phyloP scores from a whole-genome alignment of 2,888 invertebrate genomes.

The Poecilobothrus nobilitatus region DNA sequence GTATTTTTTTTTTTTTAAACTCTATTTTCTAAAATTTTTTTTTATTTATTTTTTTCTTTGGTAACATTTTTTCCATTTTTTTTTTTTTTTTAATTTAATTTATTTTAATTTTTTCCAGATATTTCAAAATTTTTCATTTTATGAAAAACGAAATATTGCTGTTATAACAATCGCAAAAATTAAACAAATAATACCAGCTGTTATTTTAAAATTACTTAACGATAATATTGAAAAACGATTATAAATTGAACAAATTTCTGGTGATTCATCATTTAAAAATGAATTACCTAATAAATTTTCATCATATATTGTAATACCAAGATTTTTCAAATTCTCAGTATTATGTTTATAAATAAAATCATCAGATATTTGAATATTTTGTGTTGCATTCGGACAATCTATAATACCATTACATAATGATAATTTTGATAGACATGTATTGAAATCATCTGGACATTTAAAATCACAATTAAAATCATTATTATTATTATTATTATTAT shows the following conservation, averaged over 20 bases:
- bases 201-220: conserved; percentile 36
- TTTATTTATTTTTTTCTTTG: background rate
- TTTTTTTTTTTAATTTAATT: background rate
- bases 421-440: conserved; percentile 73
- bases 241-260: conserved; percentile 57
- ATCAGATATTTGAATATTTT: background rate
- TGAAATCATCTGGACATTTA: conserved; percentile 75
- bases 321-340: conserved; percentile 50
- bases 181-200: conserved; percentile 33
- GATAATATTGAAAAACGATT: conserved; percentile 42
- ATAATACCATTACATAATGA: conserved; percentile 80
- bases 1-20: background rate
- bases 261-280: conserved; percentile 64
- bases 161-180: conserved; percentile 38
- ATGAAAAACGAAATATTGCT: conserved; percentile 32
- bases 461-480: conserved; percentile 58
- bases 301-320: conserved; percentile 48
- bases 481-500: background rate
- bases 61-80: background rate
- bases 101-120: background rate
- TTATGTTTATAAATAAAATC: conserved; percentile 23
- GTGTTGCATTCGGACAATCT: conserved; percentile 72
- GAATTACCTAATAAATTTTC: conserved; percentile 44
- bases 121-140: background rate
- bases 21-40: background rate